Conservation (phyloP, 2,888 invertebrate species). For the Hyposoter didymator region DNA sequence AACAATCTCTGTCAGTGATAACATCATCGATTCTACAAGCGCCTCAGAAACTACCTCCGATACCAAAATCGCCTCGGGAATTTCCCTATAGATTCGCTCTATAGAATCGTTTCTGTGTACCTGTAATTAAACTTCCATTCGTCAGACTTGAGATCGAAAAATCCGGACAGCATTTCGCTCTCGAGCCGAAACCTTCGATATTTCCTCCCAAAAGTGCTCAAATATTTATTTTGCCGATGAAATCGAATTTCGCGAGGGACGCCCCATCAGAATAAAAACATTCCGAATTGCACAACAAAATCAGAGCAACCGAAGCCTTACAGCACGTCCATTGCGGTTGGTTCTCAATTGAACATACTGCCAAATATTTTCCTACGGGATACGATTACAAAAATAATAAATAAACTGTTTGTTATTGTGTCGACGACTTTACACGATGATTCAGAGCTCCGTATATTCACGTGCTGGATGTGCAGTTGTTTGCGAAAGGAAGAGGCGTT, state of each 20-base stretch:
- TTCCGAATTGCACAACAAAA: neutral
- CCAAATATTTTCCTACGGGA: neutral
- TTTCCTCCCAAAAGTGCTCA: neutral
- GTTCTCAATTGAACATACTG: too few relatives aligned
- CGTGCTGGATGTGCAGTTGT: neutral
- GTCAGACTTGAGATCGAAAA: neutral
- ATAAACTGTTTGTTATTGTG: neutral
- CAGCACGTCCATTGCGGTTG: neutral
- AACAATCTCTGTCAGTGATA: conserved; percentile 45
- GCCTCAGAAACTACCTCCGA: conserved; percentile 1
- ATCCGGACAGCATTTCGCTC: too few relatives aligned
- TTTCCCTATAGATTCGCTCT: neutral
- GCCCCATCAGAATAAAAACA: neutral
- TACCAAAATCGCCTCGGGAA: conserved; percentile 1
- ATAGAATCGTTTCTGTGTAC: neutral
- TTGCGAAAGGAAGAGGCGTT: neutral
- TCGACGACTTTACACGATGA: neutral
- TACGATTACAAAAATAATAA: neutral
- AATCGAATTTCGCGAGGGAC: neutral
- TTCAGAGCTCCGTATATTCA: neutral
- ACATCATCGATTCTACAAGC: conserved; percentile 41
- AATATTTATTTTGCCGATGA: neutral
- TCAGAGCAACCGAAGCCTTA: neutral
- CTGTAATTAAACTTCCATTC: neutral
- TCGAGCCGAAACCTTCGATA: too few relatives aligned